Conservation (phyloP, 2,888 invertebrate species). For the Octonoba sinensis region DNA sequence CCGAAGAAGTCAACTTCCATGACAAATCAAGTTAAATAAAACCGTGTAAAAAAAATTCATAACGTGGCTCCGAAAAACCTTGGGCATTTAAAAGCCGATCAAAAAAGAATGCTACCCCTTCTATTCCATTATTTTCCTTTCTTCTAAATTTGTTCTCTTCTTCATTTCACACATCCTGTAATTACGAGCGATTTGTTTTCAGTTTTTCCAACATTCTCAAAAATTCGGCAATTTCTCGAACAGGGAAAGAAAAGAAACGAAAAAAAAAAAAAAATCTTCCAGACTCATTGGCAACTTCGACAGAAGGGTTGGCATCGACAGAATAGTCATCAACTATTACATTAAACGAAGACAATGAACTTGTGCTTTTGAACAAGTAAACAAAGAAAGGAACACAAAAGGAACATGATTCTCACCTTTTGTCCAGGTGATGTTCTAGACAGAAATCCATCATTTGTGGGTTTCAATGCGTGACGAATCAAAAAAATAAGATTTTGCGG, state of each 20-base stretch:
- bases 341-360: constrained; percentile 13
- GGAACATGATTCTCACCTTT: neutral
- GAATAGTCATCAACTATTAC: too few relatives aligned
- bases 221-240: too few relatives aligned
- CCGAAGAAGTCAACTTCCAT: too few relatives aligned
- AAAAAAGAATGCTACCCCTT: too few relatives aligned
- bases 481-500: neutral
- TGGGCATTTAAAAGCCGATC: too few relatives aligned
- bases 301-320: neutral
- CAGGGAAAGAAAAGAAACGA: neutral
- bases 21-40: too few relatives aligned
- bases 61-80: too few relatives aligned
- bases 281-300: constrained; percentile 14
- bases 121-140: too few relatives aligned
- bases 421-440: neutral
- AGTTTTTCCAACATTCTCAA: neutral
- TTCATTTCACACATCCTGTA: constrained; percentile 14
- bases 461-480: constrained; percentile 16
- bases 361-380: neutral
- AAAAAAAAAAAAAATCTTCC: neutral
- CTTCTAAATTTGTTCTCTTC: too few relatives aligned
- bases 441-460: constrained; percentile 18
- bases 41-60: too few relatives aligned
- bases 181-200: constrained; percentile 32
- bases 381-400: neutral